Percentiles rank a stretch among this genome's conserved stretches.
Evolutionary conservation across 2,888 invertebrate species (phyloP).

Genomic region (Trypoxylon attenuatum): DNA sequence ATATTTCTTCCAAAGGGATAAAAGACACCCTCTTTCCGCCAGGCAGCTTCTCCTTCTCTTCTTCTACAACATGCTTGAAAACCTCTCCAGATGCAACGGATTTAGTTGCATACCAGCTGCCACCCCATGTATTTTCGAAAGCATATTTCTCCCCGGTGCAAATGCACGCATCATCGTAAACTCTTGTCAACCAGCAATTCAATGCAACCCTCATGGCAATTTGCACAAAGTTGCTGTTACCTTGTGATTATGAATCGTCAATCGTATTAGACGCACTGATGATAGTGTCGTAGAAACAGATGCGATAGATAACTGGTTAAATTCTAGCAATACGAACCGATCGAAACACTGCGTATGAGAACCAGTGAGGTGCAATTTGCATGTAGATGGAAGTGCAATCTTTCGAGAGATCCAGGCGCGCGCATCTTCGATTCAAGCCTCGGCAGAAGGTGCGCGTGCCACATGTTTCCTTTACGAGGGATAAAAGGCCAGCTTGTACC

Average conservation of each 20-base stretch:
- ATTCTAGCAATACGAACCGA: too few relatives aligned
- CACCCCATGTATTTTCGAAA: slow-evolving; percentile 8
- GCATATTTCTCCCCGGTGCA: slow-evolving; percentile 31
- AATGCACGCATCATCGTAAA: too few relatives aligned
- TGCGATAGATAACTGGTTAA: too few relatives aligned
- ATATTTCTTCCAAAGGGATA: slow-evolving; percentile 34
- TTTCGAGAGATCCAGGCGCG: too few relatives aligned
- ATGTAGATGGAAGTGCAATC: background rate
- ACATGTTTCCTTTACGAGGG: slow-evolving; percentile 16
- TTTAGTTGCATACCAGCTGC: slow-evolving; percentile 54
- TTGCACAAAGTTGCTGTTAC: too few relatives aligned
- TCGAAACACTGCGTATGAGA: too few relatives aligned
- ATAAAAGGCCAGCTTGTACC: slow-evolving; percentile 14
- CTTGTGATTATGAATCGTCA: too few relatives aligned
- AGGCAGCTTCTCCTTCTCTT: slow-evolving; percentile 28
- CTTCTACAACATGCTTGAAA: slow-evolving; percentile 34
- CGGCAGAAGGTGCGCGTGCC: slow-evolving; percentile 25
- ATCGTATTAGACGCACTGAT: too few relatives aligned
- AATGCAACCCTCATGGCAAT: too few relatives aligned
- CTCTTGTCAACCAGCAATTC: too few relatives aligned
- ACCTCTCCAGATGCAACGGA: slow-evolving; percentile 47
- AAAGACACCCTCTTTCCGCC: slow-evolving; percentile 36
- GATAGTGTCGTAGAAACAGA: too few relatives aligned
- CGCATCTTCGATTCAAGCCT: too few relatives aligned
- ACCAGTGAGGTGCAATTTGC: background rate